Conservation (phyloP, 2,888 invertebrate species). For the Scelioninae gen. 1 region DNA sequence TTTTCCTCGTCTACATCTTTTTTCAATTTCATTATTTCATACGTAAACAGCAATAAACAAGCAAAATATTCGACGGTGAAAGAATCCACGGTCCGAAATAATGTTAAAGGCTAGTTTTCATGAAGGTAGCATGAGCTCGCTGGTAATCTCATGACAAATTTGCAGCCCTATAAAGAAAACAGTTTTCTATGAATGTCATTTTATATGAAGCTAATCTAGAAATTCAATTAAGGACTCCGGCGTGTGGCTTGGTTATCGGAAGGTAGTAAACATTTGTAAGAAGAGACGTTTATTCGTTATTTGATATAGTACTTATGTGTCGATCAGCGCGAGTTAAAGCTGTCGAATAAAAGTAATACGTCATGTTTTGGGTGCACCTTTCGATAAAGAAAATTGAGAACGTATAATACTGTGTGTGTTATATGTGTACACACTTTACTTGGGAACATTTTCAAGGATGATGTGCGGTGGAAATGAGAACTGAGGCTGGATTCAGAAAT, state of each 20-base stretch:
- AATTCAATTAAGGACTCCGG: constrained; percentile 60
- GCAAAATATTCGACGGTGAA: too few relatives aligned
- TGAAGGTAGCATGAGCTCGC: too few relatives aligned
- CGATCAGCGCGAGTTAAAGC: constrained; percentile 53
- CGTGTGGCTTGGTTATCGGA: constrained; percentile 44
- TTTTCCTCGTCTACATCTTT: too few relatives aligned
- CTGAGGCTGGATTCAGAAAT: constrained; percentile 7
- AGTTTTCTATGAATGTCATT: constrained; percentile 41
- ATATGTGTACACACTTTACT: background rate
- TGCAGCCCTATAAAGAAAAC: constrained; percentile 4
- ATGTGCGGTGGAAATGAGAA: constrained; percentile 6
- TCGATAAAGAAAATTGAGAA: constrained; percentile 45
- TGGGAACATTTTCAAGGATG: constrained; percentile 1
- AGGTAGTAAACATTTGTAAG: constrained; percentile 59
- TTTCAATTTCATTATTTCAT: too few relatives aligned
- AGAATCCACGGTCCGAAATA: too few relatives aligned
- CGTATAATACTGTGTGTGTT: background rate
- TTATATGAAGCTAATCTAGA: constrained; percentile 52
- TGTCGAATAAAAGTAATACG: constrained; percentile 59
- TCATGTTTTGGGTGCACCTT: constrained; percentile 44
- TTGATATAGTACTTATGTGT: constrained; percentile 50
- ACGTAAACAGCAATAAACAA: too few relatives aligned
- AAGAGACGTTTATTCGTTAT: constrained; percentile 54
- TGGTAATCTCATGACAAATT: constrained; percentile 40
- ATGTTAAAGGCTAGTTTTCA: too few relatives aligned